Conservation (phyloP, 37 sponge, comb jelly and placozoan genomes). For the Bolinopsis microptera region DNA sequence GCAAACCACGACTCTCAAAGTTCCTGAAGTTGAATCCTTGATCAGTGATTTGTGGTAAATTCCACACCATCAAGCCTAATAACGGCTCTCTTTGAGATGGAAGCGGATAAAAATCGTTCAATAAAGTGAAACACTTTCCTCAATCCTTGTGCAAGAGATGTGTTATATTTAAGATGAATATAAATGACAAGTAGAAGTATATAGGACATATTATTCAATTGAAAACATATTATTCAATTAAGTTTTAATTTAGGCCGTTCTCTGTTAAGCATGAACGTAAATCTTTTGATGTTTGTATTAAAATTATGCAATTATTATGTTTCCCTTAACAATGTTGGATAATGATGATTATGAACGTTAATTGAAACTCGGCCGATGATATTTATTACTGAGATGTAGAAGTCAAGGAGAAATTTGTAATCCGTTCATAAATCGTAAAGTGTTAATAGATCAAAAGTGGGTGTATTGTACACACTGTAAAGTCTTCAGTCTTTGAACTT, state of each 20-base stretch:
- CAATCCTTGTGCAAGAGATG: not conserved
- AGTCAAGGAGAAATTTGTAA: too few relatives aligned
- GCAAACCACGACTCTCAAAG: too few relatives aligned
- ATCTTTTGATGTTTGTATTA: not conserved
- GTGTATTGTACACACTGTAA: too few relatives aligned
- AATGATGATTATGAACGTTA: not conserved
- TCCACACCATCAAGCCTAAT: too few relatives aligned
- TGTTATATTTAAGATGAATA: not conserved
- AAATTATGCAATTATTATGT: not conserved
- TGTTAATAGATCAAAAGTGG: too few relatives aligned
- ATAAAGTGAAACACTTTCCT: not conserved
- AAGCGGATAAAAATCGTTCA: too few relatives aligned
- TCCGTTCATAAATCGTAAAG: too few relatives aligned
- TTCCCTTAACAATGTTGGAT: not conserved
- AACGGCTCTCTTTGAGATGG: too few relatives aligned
- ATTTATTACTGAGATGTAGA: not conserved
- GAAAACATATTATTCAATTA: not conserved
- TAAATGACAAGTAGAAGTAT: not conserved
- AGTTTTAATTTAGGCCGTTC: not conserved
- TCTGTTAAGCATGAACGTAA: not conserved
- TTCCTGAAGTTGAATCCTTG: too few relatives aligned
- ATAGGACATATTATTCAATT: not conserved
- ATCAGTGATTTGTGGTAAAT: too few relatives aligned
- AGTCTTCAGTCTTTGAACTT: too few relatives aligned
- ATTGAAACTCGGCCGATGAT: not conserved